Evolutionary conservation across 2,113 vertebrate species (phyloP).

Genomic region (Nesospiza acunhae): DNA sequence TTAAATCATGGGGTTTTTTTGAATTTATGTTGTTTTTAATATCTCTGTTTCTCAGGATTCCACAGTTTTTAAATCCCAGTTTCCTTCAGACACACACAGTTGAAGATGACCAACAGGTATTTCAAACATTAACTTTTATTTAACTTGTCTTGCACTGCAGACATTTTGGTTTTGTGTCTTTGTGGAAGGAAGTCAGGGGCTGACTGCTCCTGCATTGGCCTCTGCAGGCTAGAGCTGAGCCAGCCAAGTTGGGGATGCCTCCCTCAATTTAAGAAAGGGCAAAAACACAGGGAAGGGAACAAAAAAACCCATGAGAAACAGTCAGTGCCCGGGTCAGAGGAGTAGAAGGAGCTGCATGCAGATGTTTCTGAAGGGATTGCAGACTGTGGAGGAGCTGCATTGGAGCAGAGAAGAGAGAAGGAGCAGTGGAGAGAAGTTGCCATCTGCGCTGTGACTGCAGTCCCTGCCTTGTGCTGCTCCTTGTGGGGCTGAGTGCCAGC

Average conservation of each 20-base stretch:
- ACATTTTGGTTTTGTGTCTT: not conserved
- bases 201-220: not conserved
- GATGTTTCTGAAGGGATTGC: not conserved
- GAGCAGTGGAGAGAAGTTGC: not conserved
- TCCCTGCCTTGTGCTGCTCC: not conserved
- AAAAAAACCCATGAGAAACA: not conserved
- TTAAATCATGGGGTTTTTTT: accelerated
- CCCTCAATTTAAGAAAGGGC: not conserved
- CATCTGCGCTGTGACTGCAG: not conserved
- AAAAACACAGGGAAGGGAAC: not conserved
- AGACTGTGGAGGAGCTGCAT: not conserved
- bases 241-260: not conserved
- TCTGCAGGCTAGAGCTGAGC: not conserved
- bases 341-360: not conserved
- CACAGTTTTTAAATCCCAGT: constrained; percentile 66
- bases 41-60: constrained; percentile 59
- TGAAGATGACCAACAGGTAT: constrained; percentile 68
- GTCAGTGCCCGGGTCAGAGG: not conserved
- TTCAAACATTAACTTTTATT: not conserved
- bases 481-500: not conserved
- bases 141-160: not conserved
- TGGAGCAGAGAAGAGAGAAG: not conserved
- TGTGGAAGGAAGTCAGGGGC: not conserved
- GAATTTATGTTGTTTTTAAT: not conserved
- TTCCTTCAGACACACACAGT: constrained; percentile 12